Evolutionary conservation across 2,888 invertebrate species (phyloP), one percentile per base, ranked within the genome.

Genomic region (Sminthurinus aureus): DNA sequence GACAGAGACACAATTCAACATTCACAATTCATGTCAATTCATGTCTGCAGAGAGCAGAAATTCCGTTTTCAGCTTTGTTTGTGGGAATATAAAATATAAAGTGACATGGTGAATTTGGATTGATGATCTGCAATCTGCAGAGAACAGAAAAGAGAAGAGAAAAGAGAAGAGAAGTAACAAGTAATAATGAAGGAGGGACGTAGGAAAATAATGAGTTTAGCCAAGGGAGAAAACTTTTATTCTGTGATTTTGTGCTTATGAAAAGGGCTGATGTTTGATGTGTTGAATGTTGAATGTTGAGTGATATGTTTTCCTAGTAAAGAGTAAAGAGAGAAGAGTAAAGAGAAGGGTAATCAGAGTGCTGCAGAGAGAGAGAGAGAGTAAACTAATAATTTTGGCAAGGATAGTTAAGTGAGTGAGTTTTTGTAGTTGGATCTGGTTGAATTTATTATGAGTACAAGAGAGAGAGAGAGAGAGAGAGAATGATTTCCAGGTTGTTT

Each of bases 271-370:
- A 69, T 69, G 9, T 58, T 20, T 69, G 69, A 69, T 69, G 9
- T 58, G 4, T 58, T 58, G 38, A 38, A 38, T 38, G 38, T 67
- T 67, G 20, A 67, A 67, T 20, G 67, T 3, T 67, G 67, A 73
- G 26, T 73, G 73, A 38, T 73, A 4, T 73, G 73, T 73, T 73
- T 73, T 22, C 26, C 15, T 26, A 73, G 24, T 18, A 78, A 4
- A 78, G 24, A 67, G 51, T 15, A 76, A n/a, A 79, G 66, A 38
- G 67, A 26, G 66, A 38, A 79, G 78, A 66, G n/a, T 38, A 64
- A 22, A 66, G 78, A 78, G 79, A 79, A 79, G 67, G 79, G 79
- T 79, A 79, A 79, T 79, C 79, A 79, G 79, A 15, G 6, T n/a
- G 38, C 67, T 64, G 64, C 0, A 24, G 64, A 9, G 4, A 15